Evolutionary conservation across 2,888 invertebrate species (phyloP).

Genomic region (Sepioteuthis lessoniana): DNA sequence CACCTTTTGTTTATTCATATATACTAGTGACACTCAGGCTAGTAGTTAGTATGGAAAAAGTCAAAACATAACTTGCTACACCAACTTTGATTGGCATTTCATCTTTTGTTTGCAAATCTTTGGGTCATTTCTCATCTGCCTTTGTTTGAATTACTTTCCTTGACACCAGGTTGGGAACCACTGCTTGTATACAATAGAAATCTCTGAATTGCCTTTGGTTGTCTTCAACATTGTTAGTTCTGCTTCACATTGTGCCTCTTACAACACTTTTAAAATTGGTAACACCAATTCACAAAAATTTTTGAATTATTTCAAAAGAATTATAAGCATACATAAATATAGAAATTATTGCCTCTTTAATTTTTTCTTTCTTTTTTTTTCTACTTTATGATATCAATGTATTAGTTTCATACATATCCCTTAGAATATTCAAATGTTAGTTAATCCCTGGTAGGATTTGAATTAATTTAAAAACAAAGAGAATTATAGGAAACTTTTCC

Average conservation of each 20-base stretch:
- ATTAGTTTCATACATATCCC: neutral
- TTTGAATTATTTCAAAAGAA: neutral
- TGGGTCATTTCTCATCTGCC: neutral
- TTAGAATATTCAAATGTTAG: neutral
- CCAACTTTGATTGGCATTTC: neutral
- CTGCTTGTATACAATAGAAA: neutral
- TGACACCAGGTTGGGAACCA: neutral
- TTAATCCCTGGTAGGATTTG: neutral
- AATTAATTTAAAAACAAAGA: neutral
- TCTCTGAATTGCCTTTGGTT: neutral
- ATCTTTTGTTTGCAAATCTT: neutral
- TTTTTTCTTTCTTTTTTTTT: neutral
- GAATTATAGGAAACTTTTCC: neutral
- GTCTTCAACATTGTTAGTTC: neutral
- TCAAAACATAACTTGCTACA: neutral
- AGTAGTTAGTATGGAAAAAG: neutral
- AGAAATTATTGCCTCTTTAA: neutral
- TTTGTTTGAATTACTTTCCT: neutral
- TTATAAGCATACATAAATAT: neutral
- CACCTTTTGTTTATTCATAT: neutral
- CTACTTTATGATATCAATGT: too few species aligned
- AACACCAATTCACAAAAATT: neutral
- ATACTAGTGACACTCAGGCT: neutral
- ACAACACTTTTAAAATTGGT: neutral
- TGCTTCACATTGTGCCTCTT: neutral